A percentile compares a stretch with the other conserved stretches of the same genome.
Evolutionary conservation across 1,140 invertebrate species (phyloP).

Genomic region (Lucilia cuprina): DNA sequence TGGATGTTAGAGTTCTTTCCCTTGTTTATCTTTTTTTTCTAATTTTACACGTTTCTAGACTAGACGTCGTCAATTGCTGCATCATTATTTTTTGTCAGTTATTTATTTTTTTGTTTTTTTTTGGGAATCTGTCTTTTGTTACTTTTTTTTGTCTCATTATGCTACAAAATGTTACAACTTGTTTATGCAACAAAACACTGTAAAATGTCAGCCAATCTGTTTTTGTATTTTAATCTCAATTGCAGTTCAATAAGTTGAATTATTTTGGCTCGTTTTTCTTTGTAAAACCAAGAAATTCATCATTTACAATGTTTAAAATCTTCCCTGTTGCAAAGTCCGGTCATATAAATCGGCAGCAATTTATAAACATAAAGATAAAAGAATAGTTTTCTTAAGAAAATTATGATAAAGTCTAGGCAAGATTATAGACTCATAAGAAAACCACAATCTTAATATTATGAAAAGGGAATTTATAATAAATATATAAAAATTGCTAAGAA

Average conservation of each 20-base stretch:
- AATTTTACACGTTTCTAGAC: constrained; percentile 11
- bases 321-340: background rate
- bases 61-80: constrained; percentile 1
- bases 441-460: no score
- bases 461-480: no score
- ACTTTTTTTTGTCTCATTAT: background rate
- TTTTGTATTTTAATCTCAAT: constrained; percentile 6
- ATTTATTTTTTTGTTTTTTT: background rate
- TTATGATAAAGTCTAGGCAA: no score
- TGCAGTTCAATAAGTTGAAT: constrained; percentile 7
- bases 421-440: no score
- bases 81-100: constrained; percentile 7
- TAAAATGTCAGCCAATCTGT: constrained; percentile 14
- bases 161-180: background rate
- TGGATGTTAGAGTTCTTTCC: background rate
- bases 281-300: background rate
- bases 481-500: no score
- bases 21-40: background rate
- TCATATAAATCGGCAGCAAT: background rate
- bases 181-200: background rate
- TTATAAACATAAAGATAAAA: background rate
- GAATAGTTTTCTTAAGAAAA: background rate
- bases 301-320: background rate
- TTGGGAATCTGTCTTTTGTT: background rate
- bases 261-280: background rate